Base-by-base conservation (phyloP, 35 echinoderm and acorn worm genomes). In the Strongylocentrotus purpuratus region DNA sequence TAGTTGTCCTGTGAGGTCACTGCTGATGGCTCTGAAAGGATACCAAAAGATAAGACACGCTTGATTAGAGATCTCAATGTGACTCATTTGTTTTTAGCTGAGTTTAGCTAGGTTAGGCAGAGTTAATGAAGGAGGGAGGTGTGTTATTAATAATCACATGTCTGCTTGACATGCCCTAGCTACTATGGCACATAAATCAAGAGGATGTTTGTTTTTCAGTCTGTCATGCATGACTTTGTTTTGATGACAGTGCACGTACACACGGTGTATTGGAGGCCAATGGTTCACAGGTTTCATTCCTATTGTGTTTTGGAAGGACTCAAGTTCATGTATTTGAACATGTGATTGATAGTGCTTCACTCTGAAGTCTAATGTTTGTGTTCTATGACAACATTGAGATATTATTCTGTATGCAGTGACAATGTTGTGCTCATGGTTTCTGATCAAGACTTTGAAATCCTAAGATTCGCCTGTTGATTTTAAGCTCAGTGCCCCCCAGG, bases 71-170 rank as follows among this genome's bases (percentile, higher is more conserved):
- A 78, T 78, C 65, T 78, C 65, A 22, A 78, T 78, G 65, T 78
- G 65, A 78, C 65, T 78, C 65, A 78, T 7, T 78, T n/a, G 65
- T 78, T 78, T n/a, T 78, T 22, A 78, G 7, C 65, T 8, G 22
- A 17, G 11, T 59, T 59, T 41, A 41, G 50, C 50, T 55, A 55
- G 50, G 50, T 55, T 55, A 55, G 50, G 50, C 5, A 55, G 50
- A 55, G 50, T 55, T 55, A 14, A 55, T 55, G 35, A 41, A 41
- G 9, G 28, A 41, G 9, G 28, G 65, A 28, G 65, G 65, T 78
- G 22, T n/a, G 65, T 78, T 78, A 78, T 78, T 78, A 25, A 70
- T 70, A 70, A 78, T 78, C 65, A 78, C 65, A 78, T n/a, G 65
- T 78, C 65, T 78, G 20, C 11, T 59, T 2, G 4, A n/a, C 65